A percentile compares a stretch with the other conserved stretches of the same genome.
Evolutionary conservation across 2,113 vertebrate species (phyloP).

Genomic region (Galeopterus variegatus): DNA sequence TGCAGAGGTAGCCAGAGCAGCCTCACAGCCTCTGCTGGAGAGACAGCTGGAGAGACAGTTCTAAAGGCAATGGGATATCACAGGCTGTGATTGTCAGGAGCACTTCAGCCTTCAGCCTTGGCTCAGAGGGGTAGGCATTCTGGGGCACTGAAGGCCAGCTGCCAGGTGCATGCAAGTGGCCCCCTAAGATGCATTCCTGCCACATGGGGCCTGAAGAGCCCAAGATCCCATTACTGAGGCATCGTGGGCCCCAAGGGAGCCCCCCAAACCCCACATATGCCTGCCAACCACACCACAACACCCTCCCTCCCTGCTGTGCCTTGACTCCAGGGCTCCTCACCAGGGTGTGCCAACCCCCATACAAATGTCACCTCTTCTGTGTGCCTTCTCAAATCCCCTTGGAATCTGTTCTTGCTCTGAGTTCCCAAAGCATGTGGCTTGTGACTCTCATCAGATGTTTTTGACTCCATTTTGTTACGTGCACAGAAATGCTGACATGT

Average conservation of each 20-base stretch:
- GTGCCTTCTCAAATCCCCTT: not conserved
- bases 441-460: not conserved
- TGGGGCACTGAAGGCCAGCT: not conserved
- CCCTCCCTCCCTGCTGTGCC: not conserved
- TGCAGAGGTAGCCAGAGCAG: not conserved
- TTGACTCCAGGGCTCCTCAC: not conserved
- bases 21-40: not conserved
- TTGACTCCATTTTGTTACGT: not conserved
- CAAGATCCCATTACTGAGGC: not conserved
- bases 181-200: not conserved
- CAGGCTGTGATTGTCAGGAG: not conserved
- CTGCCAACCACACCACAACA: not conserved
- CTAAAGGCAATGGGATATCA: not conserved
- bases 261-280: fast-evolving
- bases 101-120: not conserved
- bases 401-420: not conserved
- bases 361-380: not conserved
- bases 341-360: not conserved
- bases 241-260: not conserved
- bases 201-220: not conserved
- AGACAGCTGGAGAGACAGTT: not conserved
- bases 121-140: not conserved
- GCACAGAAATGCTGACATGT: not conserved
- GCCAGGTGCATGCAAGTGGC: not conserved
- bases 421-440: not conserved